Conservation (phyloP, 1,140 invertebrate genomes). For the Bombus soroeensis region DNA sequence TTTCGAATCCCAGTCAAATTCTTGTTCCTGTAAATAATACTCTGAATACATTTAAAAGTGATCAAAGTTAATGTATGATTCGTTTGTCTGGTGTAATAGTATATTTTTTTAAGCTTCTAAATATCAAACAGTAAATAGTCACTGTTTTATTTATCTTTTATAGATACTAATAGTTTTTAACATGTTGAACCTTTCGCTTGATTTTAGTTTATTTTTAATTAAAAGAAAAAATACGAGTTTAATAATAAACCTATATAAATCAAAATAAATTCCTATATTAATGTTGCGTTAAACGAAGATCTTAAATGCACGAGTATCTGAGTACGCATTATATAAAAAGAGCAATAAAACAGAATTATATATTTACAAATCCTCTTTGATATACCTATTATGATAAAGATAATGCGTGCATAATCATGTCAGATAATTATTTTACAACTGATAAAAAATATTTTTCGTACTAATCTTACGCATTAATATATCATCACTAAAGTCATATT, state of each 20-base stretch:
- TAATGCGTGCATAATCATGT: not conserved
- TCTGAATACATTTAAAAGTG: conserved; percentile 11
- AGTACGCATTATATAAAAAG: not conserved
- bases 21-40: conserved; percentile 81
- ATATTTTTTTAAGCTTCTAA: not conserved
- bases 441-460: not conserved
- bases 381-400: not conserved
- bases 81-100: not conserved
- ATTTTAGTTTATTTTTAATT: not conserved
- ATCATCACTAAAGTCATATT: not conserved
- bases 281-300: not conserved
- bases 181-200: not conserved
- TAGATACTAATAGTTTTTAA: not conserved
- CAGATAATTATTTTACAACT: not conserved
- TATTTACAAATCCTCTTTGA: not conserved
- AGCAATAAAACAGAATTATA: not conserved
- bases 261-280: not conserved
- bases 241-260: not conserved
- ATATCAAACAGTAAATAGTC: not conserved
- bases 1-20: conserved; percentile 92
- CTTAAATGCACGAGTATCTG: not conserved
- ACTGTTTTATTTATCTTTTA: not conserved
- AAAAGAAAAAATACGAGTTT: not conserved
- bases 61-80: not conserved
- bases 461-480: not conserved